Evolutionary conservation across 2,888 invertebrate genomes (phyloP).

Genomic region (Cyrtodaria siliqua): DNA sequence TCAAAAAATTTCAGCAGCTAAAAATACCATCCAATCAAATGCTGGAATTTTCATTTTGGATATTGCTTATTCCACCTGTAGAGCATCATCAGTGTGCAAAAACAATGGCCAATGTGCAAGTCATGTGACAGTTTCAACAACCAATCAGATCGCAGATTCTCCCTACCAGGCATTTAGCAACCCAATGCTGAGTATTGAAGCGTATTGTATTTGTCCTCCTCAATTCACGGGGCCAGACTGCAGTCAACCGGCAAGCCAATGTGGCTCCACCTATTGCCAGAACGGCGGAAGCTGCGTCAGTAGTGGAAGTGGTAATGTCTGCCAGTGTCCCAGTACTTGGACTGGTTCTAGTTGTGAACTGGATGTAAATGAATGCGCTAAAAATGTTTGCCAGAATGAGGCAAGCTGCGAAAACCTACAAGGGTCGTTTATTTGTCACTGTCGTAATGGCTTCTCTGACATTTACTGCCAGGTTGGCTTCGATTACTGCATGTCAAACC

Average conservation of each 20-base stretch:
- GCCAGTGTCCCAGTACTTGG: slow-evolving; percentile 77
- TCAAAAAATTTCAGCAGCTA: slow-evolving; percentile 53
- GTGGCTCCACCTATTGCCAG: slow-evolving; percentile 95
- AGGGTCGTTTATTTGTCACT: slow-evolving; percentile 55
- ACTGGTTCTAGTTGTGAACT: slow-evolving; percentile 78
- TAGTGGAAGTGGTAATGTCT: slow-evolving; percentile 73
- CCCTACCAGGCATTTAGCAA: slow-evolving; percentile 93
- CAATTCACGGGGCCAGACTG: slow-evolving; percentile 92
- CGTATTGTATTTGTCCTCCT: slow-evolving; percentile 94
- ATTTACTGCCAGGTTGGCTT: slow-evolving; percentile 48
- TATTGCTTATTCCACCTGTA: slow-evolving; percentile 80
- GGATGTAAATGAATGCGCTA: slow-evolving; percentile 53
- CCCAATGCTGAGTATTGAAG: slow-evolving; percentile 92
- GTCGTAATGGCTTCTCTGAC: slow-evolving; percentile 48
- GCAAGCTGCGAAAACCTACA: slow-evolving; percentile 47
- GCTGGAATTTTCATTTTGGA: slow-evolving; percentile 65
- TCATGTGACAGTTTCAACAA: slow-evolving; percentile 63
- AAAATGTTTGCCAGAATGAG: slow-evolving; percentile 48
- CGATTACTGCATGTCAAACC: slow-evolving; percentile 72
- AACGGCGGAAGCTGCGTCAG: slow-evolving; percentile 92
- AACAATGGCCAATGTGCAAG: slow-evolving; percentile 85
- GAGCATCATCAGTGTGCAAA: slow-evolving; percentile 89
- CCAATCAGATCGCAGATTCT: slow-evolving; percentile 90
- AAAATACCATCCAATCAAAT: slow-evolving; percentile 62
- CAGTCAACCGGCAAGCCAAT: slow-evolving; percentile 85